A percentile compares a stretch with the other conserved stretches of the same genome.
Evolutionary conservation across 2,113 vertebrate genomes (phyloP).

Genomic region (Columbina picui): DNA sequence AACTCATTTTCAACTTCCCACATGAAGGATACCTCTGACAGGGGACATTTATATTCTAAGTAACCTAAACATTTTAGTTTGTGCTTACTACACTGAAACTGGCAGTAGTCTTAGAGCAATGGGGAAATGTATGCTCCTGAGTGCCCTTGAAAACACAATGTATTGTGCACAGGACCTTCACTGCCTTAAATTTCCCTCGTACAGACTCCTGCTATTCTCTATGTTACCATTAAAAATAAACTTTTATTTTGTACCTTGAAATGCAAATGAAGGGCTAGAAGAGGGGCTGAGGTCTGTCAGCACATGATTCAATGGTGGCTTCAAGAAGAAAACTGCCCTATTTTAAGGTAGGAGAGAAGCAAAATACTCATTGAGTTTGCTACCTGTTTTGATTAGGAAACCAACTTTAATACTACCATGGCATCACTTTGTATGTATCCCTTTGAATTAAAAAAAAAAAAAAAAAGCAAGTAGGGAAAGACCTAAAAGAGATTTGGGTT

Average conservation of each 20-base stretch:
- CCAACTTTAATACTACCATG: neutral
- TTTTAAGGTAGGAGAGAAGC: neutral
- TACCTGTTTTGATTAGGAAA: neutral
- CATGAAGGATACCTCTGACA: conserved; percentile 33
- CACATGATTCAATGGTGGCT: neutral
- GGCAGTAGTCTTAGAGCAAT: neutral
- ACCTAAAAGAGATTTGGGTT: neutral
- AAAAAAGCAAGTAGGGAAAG: neutral
- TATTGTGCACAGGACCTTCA: neutral
- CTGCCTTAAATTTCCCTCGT: neutral
- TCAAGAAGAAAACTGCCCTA: neutral
- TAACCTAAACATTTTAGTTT: conserved; percentile 17
- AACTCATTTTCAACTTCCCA: conserved; percentile 55
- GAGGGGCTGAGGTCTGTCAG: neutral
- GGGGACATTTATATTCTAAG: conserved; percentile 26
- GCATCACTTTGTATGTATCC: neutral
- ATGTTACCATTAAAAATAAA: neutral
- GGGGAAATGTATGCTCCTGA: neutral
- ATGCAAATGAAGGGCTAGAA: neutral
- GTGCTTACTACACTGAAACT: neutral
- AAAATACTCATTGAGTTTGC: neutral
- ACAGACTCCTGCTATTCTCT: neutral
- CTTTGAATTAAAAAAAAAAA: neutral
- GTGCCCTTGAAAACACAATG: neutral
- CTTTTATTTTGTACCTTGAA: neutral